phyloP scores from a whole-genome alignment of 1,140 invertebrate species.

The Papilio dardanus region DNA sequence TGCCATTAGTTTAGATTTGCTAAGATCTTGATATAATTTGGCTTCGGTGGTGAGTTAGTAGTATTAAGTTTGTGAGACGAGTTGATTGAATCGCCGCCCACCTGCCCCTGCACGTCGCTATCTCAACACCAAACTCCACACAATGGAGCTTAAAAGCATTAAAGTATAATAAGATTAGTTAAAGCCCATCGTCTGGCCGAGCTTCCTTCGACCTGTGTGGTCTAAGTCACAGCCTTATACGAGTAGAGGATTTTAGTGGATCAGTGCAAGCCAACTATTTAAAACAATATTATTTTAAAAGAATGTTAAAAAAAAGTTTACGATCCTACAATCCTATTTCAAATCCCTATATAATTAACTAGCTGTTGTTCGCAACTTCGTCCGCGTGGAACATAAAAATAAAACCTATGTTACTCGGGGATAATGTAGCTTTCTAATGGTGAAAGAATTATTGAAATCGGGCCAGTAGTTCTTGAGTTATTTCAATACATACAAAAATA shows the following conservation, averaged over 20 bases:
- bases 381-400: too few species aligned
- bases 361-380: too few species aligned
- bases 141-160: slow-evolving; percentile 49
- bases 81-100: slow-evolving; percentile 23
- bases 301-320: too few species aligned
- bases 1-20: slow-evolving; percentile 3
- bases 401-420: too few species aligned
- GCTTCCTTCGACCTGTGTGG: slow-evolving; percentile 37
- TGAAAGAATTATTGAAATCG: too few species aligned
- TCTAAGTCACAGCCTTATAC: slow-evolving; percentile 32
- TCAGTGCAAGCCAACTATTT: too few species aligned
- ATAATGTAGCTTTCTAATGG: too few species aligned
- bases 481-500: too few species aligned
- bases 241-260: neutral
- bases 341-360: too few species aligned
- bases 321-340: too few species aligned
- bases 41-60: neutral
- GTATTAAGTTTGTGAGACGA: neutral
- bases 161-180: slow-evolving; percentile 64
- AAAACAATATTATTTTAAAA: too few species aligned
- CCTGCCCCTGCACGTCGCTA: slow-evolving; percentile 8
- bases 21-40: neutral
- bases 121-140: slow-evolving; percentile 31
- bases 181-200: slow-evolving; percentile 56
- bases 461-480: too few species aligned